phyloP scores from a whole-genome alignment of 2,888 invertebrate genomes.

The Theodoxus fluviatilis region DNA sequence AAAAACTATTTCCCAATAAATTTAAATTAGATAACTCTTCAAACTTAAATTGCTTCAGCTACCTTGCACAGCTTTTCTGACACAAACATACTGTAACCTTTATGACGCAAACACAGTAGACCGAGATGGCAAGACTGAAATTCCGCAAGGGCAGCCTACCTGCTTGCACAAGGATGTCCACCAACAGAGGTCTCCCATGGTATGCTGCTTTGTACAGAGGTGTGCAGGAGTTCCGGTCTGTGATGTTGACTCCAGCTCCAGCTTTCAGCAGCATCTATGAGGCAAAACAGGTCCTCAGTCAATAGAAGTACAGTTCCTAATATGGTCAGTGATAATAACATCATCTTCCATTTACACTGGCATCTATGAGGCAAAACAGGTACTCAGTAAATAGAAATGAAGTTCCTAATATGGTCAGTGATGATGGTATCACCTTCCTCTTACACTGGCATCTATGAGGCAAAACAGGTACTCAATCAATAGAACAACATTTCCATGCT shows the following conservation, averaged over 20 bases:
- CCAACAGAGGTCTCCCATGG: constrained; percentile 55
- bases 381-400: background rate
- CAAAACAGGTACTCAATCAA: constrained; percentile 6
- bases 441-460: constrained; percentile 56
- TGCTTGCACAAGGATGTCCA: constrained; percentile 55
- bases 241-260: constrained; percentile 62
- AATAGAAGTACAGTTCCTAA: background rate
- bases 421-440: background rate
- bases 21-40: background rate
- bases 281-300: constrained; percentile 14
- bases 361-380: constrained; percentile 47
- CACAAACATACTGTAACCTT: too few relatives aligned
- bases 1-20: too few relatives aligned
- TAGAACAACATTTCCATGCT: background rate
- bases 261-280: constrained; percentile 61
- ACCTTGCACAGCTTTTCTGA: background rate
- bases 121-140: too few relatives aligned
- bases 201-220: constrained; percentile 65
- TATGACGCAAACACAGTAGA: too few relatives aligned
- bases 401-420: background rate
- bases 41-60: background rate
- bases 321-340: background rate
- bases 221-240: constrained; percentile 63
- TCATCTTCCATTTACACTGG: constrained; percentile 39
- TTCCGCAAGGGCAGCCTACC: constrained; percentile 42